Base-by-base conservation (phyloP, 2,888 invertebrate species). In the Ochropleura plecta region DNA sequence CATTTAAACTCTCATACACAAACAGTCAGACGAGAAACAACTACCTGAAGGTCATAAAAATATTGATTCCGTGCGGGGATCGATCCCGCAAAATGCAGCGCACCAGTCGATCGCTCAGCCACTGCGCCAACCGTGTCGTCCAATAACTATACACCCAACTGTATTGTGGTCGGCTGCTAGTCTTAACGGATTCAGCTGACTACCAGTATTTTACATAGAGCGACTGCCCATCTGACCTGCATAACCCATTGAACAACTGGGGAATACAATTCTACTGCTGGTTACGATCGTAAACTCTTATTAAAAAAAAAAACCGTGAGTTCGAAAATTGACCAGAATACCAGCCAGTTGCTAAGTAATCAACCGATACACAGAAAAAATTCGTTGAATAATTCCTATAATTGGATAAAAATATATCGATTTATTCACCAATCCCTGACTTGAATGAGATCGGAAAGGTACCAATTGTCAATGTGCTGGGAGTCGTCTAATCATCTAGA, bases 341-440 rank as follows among this genome's bases (percentile, higher is more conserved):
- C 0, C 18, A 51, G 9, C 7, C 7, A 70, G 5, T 40, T 46
- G 6, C 16, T 44, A 18, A 59, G 16, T 49, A 62, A 57, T 16
- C 1, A 20, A 64, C 18, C 12, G 49, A 16, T 44, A 5, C 6
- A 70, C 9, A 10, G 40, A 63, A 53, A 73, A 63, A 53, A 73
- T 66, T 68, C 57, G 5, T 70, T 82, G 78, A 85, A 72, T 81
- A 76, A 81, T 76, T 85, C 73, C 66, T 63, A 68, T 85, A 81
- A 83, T 85, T 81, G 73, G 78, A 72, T 9, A 79, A 70, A 82
- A 82, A 85, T 86, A 77, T 81, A 86, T 82, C 81, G 82, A 87
- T 81, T 48, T 67, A 79, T 81, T 84, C 82, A 84, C 84, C 78
- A 85, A 48, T 57, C 67, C 30, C 9, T 18, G 30, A 57, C 30